phyloP scores from a whole-genome alignment of 1,140 invertebrate genomes.

The Megathymus violae region DNA sequence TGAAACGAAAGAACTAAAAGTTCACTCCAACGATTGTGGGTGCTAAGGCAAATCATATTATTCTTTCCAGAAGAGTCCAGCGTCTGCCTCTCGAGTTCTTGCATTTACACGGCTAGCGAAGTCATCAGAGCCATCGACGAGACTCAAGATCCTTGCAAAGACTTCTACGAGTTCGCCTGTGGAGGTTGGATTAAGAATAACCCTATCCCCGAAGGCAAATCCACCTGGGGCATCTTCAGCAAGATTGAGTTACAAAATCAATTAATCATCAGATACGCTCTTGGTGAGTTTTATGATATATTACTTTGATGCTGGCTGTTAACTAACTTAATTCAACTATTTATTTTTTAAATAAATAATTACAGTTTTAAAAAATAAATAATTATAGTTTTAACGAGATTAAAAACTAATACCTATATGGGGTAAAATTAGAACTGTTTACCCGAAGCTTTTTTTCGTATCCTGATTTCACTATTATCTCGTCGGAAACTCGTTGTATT shows the following conservation, averaged over 20 bases:
- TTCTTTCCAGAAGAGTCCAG: conserved; percentile 69
- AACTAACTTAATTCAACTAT: neutral
- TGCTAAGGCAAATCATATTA: no score
- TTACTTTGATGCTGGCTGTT: neutral
- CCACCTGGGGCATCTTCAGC: conserved; percentile 97
- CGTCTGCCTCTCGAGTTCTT: conserved; percentile 91
- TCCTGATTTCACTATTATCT: no score
- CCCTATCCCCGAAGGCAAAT: conserved; percentile 95
- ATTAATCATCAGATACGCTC: conserved; percentile 94
- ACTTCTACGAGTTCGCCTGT: conserved; percentile 98
- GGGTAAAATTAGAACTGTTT: no score
- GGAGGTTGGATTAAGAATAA: conserved; percentile 96
- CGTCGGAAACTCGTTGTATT: no score
- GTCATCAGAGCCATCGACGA: conserved; percentile 93
- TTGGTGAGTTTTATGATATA: conserved; percentile 85
- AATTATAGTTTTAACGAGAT: no score
- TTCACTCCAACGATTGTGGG: no score
- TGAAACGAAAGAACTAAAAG: no score
- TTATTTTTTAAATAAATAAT: no score
- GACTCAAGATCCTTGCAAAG: conserved; percentile 93
- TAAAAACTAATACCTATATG: no score
- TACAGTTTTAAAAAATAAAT: no score
- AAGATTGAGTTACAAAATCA: conserved; percentile 97
- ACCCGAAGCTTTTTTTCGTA: no score
- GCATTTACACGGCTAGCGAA: conserved; percentile 93